phyloP scores from a whole-genome alignment of 2,888 invertebrate genomes.

The Osmoderma eremita region DNA sequence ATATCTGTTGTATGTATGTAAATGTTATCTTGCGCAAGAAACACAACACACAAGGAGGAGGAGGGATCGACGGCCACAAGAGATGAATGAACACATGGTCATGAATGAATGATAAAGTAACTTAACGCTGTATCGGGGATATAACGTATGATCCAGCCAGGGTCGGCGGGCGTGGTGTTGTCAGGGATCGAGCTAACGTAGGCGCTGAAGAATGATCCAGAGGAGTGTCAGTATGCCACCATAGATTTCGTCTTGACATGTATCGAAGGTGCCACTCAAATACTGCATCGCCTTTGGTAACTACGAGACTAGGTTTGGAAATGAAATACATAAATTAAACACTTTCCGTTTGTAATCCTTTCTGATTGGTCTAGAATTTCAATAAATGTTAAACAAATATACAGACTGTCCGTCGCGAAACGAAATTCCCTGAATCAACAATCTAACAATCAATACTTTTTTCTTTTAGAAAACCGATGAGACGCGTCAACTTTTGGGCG shows the following conservation, averaged over 20 bases:
- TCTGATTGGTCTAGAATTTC: too few species aligned
- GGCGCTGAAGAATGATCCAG: constrained; percentile 53
- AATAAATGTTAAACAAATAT: too few species aligned
- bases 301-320: background rate
- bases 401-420: too few species aligned
- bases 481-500: too few species aligned
- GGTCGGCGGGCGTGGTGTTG: constrained; percentile 59
- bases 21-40: constrained; percentile 54
- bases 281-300: background rate
- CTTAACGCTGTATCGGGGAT: constrained; percentile 53
- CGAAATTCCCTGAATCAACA: too few species aligned
- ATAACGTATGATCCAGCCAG: constrained; percentile 57
- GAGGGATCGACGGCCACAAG: constrained; percentile 45
- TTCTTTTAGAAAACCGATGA: too few species aligned
- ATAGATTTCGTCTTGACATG: constrained; percentile 46
- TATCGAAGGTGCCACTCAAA: constrained; percentile 45
- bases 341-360: constrained; percentile 1
- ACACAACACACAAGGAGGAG: constrained; percentile 39
- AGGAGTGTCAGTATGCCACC: constrained; percentile 54
- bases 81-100: constrained; percentile 61
- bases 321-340: background rate
- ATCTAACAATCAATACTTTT: too few species aligned
- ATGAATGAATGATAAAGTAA: constrained; percentile 60
- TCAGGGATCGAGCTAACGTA: constrained; percentile 56
- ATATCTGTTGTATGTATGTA: constrained; percentile 55